Conservation (phyloP, 2,113 vertebrate genomes). For the Periophthalmus modestus region DNA sequence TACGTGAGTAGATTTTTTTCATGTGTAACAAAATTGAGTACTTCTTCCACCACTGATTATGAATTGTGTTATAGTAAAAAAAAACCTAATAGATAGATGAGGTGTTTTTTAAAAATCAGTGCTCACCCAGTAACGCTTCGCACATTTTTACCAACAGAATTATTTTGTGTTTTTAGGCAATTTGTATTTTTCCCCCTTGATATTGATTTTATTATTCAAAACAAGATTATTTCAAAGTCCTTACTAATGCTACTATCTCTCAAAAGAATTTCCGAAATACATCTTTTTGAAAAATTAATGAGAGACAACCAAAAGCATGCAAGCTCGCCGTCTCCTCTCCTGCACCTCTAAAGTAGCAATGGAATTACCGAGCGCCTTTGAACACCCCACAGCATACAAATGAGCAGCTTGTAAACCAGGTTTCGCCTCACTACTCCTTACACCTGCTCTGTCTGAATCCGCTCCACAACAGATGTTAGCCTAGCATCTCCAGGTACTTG, state of each 20-base stretch:
- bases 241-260: neutral
- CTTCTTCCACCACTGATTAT: no score
- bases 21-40: no score
- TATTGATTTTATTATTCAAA: neutral
- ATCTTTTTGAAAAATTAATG: neutral
- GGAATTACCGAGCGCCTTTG: neutral
- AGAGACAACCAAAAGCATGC: neutral
- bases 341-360: neutral
- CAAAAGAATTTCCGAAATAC: neutral
- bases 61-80: no score
- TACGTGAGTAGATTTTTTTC: no score
- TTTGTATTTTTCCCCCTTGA: neutral
- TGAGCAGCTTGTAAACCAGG: neutral
- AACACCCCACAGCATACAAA: neutral
- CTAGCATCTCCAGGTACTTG: neutral
- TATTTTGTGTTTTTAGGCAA: neutral
- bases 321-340: no score
- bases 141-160: no score
- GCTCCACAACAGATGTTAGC: conserved; percentile 2
- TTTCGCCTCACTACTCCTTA: neutral
- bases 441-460: conserved; percentile 5
- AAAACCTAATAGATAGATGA: no score
- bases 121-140: no score
- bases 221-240: neutral
- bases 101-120: no score